Evolutionary conservation across 1,140 invertebrate genomes (phyloP), one percentile per base, ranked within the genome.

Genomic region (Mesaphorura yosii): DNA sequence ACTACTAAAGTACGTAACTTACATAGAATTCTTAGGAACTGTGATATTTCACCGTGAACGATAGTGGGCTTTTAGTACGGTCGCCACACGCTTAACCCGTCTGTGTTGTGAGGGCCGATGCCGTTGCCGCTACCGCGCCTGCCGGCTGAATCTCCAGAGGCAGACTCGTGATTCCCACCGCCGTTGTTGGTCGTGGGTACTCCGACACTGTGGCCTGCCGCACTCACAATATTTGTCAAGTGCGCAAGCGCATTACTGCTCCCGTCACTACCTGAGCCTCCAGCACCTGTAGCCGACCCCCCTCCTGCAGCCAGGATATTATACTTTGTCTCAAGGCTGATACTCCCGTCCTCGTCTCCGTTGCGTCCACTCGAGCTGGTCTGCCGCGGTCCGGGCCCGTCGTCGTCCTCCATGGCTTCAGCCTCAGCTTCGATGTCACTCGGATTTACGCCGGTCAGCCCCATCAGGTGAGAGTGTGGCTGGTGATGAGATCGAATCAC

Each of bases 21-120:
- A 34, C 10, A 34, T 34, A 34, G n/a, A 34, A 10, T 34, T 34
- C 31, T 34, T 34, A 34, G 31, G 31, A 34, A 34, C 10, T 34
- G 10, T 34, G 10, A n/a, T n/a, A 34, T 34, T 34, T 10, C 31
- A 34, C n/a, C n/a, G 31, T 34, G n/a, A 34, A 34, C n/a, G 10
- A 34, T n/a, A 34, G 6, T 2, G 39, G 25, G 26, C 23, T 22
- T 42, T 52, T 38, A 59, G 27, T 59, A 59, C 17, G 58, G 58
- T 31, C 58, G 28, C 58, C 58, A 59, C 15, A 59, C 58, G 25
- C 49, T 39, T 28, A 59, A 44, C 51, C 40, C 56, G 27, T 59
- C 58, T 2, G 38, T 34, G 31, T n/a, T n/a, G n/a, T n/a, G 46
- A 10, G 48, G 12, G 34, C 28, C 31, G 3, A 25, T 37, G 7